phyloP scores from a whole-genome alignment of 1,140 invertebrate species.

The Gryllus bimaculatus region DNA sequence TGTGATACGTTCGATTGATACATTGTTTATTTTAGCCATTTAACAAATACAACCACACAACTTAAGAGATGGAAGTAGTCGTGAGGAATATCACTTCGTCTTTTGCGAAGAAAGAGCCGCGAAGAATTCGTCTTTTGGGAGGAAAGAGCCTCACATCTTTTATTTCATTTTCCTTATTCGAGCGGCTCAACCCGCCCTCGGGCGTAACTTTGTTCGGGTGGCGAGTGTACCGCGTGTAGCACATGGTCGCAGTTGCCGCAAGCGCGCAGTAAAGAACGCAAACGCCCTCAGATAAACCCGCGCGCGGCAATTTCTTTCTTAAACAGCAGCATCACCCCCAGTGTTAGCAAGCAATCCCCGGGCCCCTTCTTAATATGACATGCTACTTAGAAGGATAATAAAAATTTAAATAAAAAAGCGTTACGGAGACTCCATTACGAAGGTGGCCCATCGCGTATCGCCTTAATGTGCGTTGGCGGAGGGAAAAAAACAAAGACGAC shows the following conservation, averaged over 20 bases:
- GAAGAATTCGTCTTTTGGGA: no score
- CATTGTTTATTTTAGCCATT: no score
- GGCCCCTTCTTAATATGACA: not conserved
- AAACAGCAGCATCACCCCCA: not conserved
- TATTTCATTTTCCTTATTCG: no score
- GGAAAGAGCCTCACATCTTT: no score
- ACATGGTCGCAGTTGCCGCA: not conserved
- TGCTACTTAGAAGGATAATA: not conserved
- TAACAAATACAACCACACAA: no score
- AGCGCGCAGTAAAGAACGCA: not conserved
- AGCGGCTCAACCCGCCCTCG: no score
- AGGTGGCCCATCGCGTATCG: not conserved
- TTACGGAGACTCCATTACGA: not conserved
- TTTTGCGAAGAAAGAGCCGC: no score
- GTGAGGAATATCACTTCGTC: no score
- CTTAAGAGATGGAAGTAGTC: no score
- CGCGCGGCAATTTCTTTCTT: not conserved
- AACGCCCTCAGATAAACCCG: not conserved
- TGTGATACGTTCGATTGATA: no score
- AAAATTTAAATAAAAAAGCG: constrained; percentile 6
- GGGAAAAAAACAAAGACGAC: not conserved
- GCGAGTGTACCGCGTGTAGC: not conserved
- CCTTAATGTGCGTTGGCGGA: not conserved
- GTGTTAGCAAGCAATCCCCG: not conserved
- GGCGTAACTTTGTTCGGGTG: no score